A percentile compares a stretch with the other conserved stretches of the same genome.
Conservation (phyloP, 2,113 vertebrate species). For the Nyctibius bracteatus region DNA sequence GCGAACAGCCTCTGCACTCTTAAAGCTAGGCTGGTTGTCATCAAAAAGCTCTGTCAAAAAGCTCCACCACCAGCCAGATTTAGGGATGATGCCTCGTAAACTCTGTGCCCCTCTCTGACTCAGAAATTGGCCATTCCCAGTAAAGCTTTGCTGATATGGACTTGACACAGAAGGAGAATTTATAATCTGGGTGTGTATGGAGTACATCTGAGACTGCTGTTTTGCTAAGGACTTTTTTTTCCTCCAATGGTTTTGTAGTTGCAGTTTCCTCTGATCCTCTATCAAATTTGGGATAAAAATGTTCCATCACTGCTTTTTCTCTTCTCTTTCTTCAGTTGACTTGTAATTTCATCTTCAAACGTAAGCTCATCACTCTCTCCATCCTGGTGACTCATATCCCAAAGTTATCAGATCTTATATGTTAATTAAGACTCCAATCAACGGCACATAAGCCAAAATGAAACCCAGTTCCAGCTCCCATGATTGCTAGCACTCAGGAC, state of each 20-base stretch:
- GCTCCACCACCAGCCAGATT: fast-evolving
- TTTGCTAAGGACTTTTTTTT: background rate
- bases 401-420: background rate
- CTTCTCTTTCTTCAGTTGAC: background rate
- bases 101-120: background rate
- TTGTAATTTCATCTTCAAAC: background rate
- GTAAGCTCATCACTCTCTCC: background rate
- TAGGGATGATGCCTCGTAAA: background rate
- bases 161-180: background rate
- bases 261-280: background rate
- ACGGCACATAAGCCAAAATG: background rate
- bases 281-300: background rate
- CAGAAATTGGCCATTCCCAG: background rate
- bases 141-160: background rate
- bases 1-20: background rate
- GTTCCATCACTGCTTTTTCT: background rate
- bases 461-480: background rate
- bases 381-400: background rate
- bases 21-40: background rate
- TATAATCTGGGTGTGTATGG: background rate
- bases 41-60: background rate
- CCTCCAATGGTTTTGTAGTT: background rate
- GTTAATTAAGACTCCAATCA: background rate
- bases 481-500: background rate
- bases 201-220: background rate